A percentile compares a stretch with the other conserved stretches of the same genome.
Conservation (phyloP, 2,888 invertebrate genomes). For the Opisthograptis luteolata region DNA sequence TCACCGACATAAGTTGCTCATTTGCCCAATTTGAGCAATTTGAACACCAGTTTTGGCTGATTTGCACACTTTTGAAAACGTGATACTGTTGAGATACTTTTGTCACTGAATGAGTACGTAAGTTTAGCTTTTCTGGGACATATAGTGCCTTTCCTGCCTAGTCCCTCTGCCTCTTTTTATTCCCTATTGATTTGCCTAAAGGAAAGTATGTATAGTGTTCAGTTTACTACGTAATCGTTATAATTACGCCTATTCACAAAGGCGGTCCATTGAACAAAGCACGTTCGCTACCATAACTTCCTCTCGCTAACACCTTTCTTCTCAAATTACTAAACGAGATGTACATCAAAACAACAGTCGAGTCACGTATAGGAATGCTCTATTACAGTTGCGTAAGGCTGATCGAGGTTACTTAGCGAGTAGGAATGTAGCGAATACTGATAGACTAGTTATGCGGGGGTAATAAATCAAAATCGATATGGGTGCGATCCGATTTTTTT, state of each 20-base stretch:
- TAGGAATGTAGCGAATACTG: conserved; percentile 31
- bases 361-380: conserved; percentile 34
- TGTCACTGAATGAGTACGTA: too few relatives aligned
- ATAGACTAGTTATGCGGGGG: conserved; percentile 3
- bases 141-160: too few relatives aligned
- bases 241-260: not conserved
- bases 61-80: too few relatives aligned
- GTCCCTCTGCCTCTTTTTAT: too few relatives aligned
- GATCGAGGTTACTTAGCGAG: conserved; percentile 31
- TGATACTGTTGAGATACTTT: too few relatives aligned
- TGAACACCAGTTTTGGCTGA: too few relatives aligned
- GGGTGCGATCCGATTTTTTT: not conserved
- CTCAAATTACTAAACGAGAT: conserved; percentile 32
- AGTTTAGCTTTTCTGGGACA: too few relatives aligned
- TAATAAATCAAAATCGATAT: not conserved
- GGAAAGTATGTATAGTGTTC: too few relatives aligned
- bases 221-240: not conserved
- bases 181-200: too few relatives aligned
- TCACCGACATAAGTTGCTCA: too few relatives aligned
- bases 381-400: conserved; percentile 36
- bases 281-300: conserved; percentile 19
- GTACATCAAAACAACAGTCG: conserved; percentile 37
- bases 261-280: conserved; percentile 5
- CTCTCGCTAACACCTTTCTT: conserved; percentile 34
- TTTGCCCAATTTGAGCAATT: too few relatives aligned